These are phyloP conservation scores for Cynoglossus semilaevis DNA, from an alignment of 2,113 vertebrate species.

Conservation along the genomic window DNA sequence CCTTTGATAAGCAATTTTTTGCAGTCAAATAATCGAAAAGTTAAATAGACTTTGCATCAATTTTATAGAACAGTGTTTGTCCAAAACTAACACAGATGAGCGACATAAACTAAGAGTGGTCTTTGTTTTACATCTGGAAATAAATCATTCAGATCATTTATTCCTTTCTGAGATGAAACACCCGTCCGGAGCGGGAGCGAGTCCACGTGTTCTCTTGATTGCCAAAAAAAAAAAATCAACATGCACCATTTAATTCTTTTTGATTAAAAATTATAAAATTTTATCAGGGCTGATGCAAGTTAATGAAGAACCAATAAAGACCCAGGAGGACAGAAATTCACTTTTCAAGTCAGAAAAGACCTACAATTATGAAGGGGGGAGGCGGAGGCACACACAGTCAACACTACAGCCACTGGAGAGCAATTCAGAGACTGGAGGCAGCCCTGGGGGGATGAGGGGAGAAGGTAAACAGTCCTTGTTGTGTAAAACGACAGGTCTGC, in stretches of 20 bases:
- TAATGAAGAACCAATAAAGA: slow-evolving; percentile 50
- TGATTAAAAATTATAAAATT: slow-evolving; percentile 43
- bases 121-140: too few species aligned
- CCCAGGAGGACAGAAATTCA: slow-evolving; percentile 37
- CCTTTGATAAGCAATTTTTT: too few species aligned
- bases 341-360: slow-evolving; percentile 23
- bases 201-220: too few species aligned
- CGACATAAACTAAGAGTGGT: too few species aligned
- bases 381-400: slow-evolving; percentile 28
- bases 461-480: slow-evolving; percentile 40
- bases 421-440: slow-evolving; percentile 36
- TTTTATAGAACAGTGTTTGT: too few species aligned
- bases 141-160: too few species aligned
- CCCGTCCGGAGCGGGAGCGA: too few species aligned
- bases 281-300: slow-evolving; percentile 42
- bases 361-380: slow-evolving; percentile 18
- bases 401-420: slow-evolving; percentile 26
- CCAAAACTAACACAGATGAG: too few species aligned
- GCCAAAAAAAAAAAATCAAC: too few species aligned
- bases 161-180: too few species aligned
- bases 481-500: slow-evolving; percentile 66
- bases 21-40: too few species aligned
- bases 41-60: too few species aligned
- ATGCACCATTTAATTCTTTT: slow-evolving; percentile 7
- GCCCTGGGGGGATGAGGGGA: slow-evolving; percentile 21